Conservation (phyloP, 1,140 invertebrate genomes). For the Euwallacea fornicatus region DNA sequence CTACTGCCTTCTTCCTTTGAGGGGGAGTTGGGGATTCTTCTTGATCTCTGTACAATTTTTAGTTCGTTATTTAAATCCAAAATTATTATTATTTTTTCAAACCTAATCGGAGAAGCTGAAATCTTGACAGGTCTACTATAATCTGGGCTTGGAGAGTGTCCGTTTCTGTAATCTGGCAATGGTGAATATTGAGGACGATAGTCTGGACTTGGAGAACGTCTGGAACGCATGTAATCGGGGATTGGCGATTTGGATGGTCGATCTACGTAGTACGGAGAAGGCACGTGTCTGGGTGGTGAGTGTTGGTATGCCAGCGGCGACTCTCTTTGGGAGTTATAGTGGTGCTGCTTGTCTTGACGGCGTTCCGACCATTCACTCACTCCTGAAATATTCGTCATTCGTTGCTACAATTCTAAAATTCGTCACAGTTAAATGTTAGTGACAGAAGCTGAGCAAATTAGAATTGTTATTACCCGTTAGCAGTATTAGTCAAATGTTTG, state of each 20-base stretch:
- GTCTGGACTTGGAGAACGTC: constrained; percentile 33
- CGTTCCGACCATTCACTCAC: constrained; percentile 77
- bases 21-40: constrained; percentile 58
- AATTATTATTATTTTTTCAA: neutral
- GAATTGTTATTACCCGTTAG: neutral
- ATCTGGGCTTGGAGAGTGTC: constrained; percentile 37
- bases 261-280: constrained; percentile 51
- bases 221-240: constrained; percentile 50
- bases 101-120: constrained; percentile 34
- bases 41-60: constrained; percentile 20
- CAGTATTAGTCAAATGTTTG: too few species aligned
- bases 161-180: constrained; percentile 35
- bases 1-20: constrained; percentile 61
- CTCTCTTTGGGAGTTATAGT: constrained; percentile 21
- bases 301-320: constrained; percentile 32
- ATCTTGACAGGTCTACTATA: constrained; percentile 35
- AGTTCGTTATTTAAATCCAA: neutral
- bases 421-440: neutral
- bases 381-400: constrained; percentile 50
- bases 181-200: constrained; percentile 30
- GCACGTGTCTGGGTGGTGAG: constrained; percentile 16
- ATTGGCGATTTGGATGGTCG: constrained; percentile 55
- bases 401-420: too few species aligned
- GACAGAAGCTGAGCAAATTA: neutral
- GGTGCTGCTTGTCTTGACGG: constrained; percentile 54